A percentile compares a stretch with the other conserved stretches of the same genome.
phyloP scores from a whole-genome alignment of 2,797 vertebrate genomes.

The Silurus aristotelis region DNA sequence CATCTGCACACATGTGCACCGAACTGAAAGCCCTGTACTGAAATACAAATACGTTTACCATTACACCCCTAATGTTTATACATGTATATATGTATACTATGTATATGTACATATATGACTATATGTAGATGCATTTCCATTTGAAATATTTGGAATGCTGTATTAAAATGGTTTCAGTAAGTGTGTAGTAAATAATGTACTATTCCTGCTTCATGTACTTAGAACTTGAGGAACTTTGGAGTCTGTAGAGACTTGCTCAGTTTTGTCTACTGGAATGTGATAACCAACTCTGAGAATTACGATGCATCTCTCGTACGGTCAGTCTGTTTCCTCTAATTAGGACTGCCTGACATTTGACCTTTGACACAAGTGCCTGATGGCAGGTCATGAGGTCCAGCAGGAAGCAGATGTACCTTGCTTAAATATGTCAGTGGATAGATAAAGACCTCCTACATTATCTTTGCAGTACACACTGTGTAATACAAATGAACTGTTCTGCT shows the following conservation, averaged over 20 bases:
- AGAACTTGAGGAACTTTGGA: neutral
- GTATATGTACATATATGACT: too few species aligned
- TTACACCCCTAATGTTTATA: too few species aligned
- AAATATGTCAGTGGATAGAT: constrained; percentile 22
- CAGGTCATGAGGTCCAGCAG: constrained; percentile 51
- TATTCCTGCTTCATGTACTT: neutral
- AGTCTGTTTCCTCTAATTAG: constrained; percentile 72
- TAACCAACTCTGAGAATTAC: constrained; percentile 60
- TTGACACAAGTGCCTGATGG: constrained; percentile 52
- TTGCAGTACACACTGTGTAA: neutral
- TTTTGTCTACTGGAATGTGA: constrained; percentile 61
- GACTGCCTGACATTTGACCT: constrained; percentile 66
- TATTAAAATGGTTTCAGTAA: neutral
- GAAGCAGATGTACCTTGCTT: constrained; percentile 36
- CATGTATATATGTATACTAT: too few species aligned
- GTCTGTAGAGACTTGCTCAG: constrained; percentile 68
- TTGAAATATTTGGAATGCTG: neutral
- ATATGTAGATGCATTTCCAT: neutral
- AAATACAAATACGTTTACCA: too few species aligned
- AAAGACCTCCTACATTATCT: neutral
- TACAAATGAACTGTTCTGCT: too few species aligned
- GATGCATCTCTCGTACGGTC: constrained; percentile 44
- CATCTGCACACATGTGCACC: too few species aligned
- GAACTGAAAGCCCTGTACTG: too few species aligned
- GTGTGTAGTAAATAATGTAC: neutral